Evolutionary conservation across 2,888 invertebrate species (phyloP), one percentile per base, ranked within the genome.

Genomic region (Zootermopsis nevadensis): DNA sequence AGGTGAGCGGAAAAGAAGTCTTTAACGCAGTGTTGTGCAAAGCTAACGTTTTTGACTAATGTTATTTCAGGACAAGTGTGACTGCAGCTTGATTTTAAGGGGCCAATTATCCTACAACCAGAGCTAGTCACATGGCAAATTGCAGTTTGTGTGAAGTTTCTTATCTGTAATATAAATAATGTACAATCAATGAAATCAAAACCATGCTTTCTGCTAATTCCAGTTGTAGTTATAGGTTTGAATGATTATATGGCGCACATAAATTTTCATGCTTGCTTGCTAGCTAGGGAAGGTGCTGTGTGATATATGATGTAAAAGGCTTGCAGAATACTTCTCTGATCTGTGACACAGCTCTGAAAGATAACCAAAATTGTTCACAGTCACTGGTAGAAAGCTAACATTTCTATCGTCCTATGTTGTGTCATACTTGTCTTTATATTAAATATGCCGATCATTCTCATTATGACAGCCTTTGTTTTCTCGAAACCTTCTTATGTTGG

Each of bases 51-150:
- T 60, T n/a, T 60, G n/a, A 60, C 60, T 27, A 12, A n/a, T 60
- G 60, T 60, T 60, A 60, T 27, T 27, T 60, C n/a, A n/a, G 55
- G 55, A 31, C 55, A 24, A 77, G 53, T 31, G 77, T 77, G 77
- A 77, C 77, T 53, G 19, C 55, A 55, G 77, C 77, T 77, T 77
- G 77, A 77, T 77, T 77, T 77, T 77, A 53, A 77, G 55, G 77
- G 77, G 77, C 53, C 77, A 53, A 77, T 53, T 33, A 55, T 53
- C 48, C 55, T 77, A 55, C 77, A 77, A 24, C 48, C 30, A 76
- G 76, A 76, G 76, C 76, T 76, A 76, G 76, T 76, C 76, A 76
- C 38, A 76, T 35, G 35, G 33, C 72, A 72, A 35, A 35, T 72
- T 76, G 76, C 76, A 76, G 27, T 76, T 76, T 76, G 27, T 76